phyloP scores from a whole-genome alignment of 2,113 vertebrate species.

The Acanthisitta chloris region DNA sequence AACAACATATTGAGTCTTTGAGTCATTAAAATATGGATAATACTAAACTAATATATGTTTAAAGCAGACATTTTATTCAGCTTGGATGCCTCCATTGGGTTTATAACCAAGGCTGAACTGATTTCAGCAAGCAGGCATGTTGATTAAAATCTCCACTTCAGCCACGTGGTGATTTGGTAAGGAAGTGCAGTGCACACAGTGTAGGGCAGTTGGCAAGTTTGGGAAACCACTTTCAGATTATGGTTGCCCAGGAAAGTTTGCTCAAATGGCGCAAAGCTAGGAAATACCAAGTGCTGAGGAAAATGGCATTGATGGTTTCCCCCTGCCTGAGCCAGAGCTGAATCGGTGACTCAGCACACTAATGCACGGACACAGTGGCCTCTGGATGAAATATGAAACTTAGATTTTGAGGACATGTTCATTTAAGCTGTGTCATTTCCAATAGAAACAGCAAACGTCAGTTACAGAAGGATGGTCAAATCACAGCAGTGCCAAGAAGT shows the following conservation, averaged over 20 bases:
- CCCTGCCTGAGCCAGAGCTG: not conserved
- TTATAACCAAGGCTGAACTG: not conserved
- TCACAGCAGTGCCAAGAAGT: not conserved
- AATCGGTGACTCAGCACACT: conserved; percentile 25
- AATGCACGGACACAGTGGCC: fast-evolving
- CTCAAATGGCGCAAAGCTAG: not conserved
- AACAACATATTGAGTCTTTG: not conserved
- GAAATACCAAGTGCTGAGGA: not conserved
- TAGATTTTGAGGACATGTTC: not conserved
- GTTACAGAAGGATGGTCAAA: not conserved
- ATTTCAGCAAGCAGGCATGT: not conserved
- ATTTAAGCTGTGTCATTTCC: not conserved
- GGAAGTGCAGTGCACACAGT: not conserved
- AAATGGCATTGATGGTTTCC: not conserved
- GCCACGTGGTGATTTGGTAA: not conserved
- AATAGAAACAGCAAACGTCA: not conserved
- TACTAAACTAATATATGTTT: conserved; percentile 6
- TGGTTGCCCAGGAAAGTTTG: not conserved
- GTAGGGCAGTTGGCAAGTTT: not conserved
- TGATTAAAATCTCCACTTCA: not conserved
- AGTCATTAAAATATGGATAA: not conserved
- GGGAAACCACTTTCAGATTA: not conserved
- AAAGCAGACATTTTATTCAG: not conserved
- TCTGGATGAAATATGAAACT: not conserved
- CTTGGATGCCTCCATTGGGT: not conserved